Base-by-base conservation (phyloP, 2,888 invertebrate species). In the Dinocampus coccinellae region DNA sequence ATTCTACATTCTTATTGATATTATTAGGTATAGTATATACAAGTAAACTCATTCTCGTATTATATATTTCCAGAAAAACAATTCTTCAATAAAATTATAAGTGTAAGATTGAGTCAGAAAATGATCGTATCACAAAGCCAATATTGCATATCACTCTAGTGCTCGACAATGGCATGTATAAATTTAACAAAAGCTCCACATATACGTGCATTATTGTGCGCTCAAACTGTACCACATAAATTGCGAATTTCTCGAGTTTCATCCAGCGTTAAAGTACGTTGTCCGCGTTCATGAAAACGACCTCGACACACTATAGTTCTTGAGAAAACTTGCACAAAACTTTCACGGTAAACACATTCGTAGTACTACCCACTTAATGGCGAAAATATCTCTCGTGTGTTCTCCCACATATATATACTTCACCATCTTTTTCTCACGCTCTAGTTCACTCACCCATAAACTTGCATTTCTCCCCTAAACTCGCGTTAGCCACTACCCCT, bases 301-400 rank as follows among this genome's bases (percentile, higher is more conserved):
- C 60, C 74, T 77, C 74, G 42, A 55, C 72, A 71, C 75, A 74
- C 76, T 75, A 75, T 76, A n/a, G n/a, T 76, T 70, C 74, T 71
- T 62, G 53, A 75, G 72, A 74, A 71, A 75, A 67, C 69, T 74
- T 75, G 73, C 74, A 73, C 72, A 70, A 75, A 77, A 81, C 69
- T 80, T 76, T 78, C 76, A 72, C 72, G 77, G 80, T 80, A 80
- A 80, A 82, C 83, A 83, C 80, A 82, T 81, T 80, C 74, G 78
- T 78, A 77, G 53, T 36, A 22, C 39, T 42, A 62, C 16, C 62
- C 62, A 62, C 62, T 62, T 62, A 62, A 26, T 24, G 16, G 42
- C 26, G 22, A 22, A 22, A 20, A 22, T 22, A 62, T 62, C 20
- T 36, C 39, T 42, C 47, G 47, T 47, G 9, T 47, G 16, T 26